Evolutionary conservation across 2,888 invertebrate genomes (phyloP).

Genomic region (Hirtodrosophila alboralis): DNA sequence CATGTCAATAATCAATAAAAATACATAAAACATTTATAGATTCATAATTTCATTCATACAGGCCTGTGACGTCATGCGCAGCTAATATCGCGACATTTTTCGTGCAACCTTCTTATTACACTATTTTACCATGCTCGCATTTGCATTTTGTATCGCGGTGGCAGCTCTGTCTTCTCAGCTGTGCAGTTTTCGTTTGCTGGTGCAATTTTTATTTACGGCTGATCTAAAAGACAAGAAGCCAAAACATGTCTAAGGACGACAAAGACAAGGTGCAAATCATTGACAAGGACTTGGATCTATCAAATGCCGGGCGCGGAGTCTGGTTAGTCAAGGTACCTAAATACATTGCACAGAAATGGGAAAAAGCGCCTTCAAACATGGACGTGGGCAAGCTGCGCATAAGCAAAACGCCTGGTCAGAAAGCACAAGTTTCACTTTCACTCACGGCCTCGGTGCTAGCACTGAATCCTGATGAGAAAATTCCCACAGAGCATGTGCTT

Average conservation of each 20-base stretch:
- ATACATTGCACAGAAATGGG: conserved; percentile 98
- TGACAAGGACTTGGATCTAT: conserved; percentile 93
- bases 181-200: conserved; percentile 26
- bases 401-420: conserved; percentile 90
- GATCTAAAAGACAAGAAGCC: not conserved
- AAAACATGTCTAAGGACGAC: conserved; percentile 83
- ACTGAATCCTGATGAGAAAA: conserved; percentile 91
- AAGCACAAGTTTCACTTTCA: conserved; percentile 94
- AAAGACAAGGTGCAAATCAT: conserved; percentile 86
- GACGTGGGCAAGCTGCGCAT: conserved; percentile 97
- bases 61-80: conserved; percentile 3
- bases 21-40: no score
- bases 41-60: not conserved
- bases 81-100: not conserved
- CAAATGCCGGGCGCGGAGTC: conserved; percentile 95
- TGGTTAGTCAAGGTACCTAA: conserved; percentile 99
- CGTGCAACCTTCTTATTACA: not conserved
- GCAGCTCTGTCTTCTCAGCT: conserved; percentile 35
- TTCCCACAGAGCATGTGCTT: conserved; percentile 95
- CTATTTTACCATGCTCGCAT: not conserved
- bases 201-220: conserved; percentile 23
- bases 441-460: conserved; percentile 92
- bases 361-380: conserved; percentile 93
- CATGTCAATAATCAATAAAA: no score
- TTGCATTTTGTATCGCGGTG: conserved; percentile 6